Evolutionary conservation across 2,797 vertebrate genomes (phyloP).

Genomic region (Luscinia megarhynchos): DNA sequence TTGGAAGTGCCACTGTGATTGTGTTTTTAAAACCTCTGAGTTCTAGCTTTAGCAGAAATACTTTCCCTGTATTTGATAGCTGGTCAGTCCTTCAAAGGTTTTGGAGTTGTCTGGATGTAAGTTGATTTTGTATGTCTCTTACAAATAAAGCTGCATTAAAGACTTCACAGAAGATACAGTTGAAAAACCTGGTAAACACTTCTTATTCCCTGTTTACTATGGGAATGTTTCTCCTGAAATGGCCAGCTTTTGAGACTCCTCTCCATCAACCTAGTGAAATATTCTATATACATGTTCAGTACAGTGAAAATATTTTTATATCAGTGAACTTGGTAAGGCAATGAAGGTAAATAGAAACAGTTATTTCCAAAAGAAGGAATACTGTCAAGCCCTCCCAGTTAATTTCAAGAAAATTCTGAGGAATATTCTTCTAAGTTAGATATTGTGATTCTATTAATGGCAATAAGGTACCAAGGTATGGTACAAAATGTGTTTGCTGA

Average conservation of each 20-base stretch:
- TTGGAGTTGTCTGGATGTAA: not conserved
- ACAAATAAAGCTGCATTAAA: not conserved
- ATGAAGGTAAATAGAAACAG: slow-evolving; percentile 1
- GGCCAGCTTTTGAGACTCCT: slow-evolving; percentile 80
- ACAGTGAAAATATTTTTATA: slow-evolving; percentile 77
- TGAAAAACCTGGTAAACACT: not conserved
- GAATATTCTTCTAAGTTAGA: not conserved
- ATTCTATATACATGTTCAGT: not conserved
- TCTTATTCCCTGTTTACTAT: slow-evolving; percentile 78
- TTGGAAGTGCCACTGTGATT: not conserved
- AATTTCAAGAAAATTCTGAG: not conserved
- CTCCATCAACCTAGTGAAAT: slow-evolving; percentile 75
- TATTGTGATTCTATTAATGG: not conserved
- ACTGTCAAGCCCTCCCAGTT: slow-evolving; percentile 44
- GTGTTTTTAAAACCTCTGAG: not conserved
- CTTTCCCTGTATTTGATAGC: not conserved
- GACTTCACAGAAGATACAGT: not conserved
- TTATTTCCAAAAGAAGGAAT: slow-evolving; percentile 80
- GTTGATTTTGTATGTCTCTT: not conserved
- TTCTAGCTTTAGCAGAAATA: not conserved
- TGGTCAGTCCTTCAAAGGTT: not conserved
- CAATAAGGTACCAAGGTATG: not conserved
- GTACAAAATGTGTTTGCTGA: not conserved
- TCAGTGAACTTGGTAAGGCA: not conserved
- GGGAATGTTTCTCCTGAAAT: slow-evolving; percentile 83